These are phyloP conservation scores for Aurelia sp. DNA, from an alignment of 30 jellyfish, hydroid and myxozoan genomes.

Conservation along the genomic window DNA sequence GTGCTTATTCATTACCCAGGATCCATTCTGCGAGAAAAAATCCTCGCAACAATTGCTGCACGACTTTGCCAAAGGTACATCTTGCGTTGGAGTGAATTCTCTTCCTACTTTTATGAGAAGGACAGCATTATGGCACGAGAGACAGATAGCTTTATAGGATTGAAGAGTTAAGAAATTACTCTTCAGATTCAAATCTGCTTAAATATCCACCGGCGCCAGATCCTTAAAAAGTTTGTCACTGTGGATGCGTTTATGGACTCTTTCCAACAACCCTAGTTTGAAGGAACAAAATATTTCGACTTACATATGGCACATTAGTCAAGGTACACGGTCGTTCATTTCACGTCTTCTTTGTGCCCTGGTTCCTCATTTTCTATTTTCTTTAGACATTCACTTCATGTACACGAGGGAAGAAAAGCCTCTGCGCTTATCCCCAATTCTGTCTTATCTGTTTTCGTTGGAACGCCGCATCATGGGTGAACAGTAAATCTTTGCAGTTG, in stretches of 20 bases:
- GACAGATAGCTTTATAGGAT: neutral
- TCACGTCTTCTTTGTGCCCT: too few species aligned
- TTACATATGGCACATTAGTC: neutral
- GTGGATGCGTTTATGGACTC: neutral
- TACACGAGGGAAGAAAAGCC: too few species aligned
- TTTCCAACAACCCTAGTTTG: neutral
- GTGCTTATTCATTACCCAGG: slow-evolving; percentile 14
- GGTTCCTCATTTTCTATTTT: too few species aligned
- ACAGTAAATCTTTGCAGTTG: too few species aligned
- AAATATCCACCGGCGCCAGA: neutral
- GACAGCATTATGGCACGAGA: neutral
- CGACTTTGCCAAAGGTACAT: neutral
- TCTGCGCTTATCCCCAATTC: too few species aligned
- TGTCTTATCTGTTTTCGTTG: too few species aligned
- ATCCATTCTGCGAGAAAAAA: neutral
- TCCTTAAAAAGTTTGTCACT: neutral
- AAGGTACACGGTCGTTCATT: too few species aligned
- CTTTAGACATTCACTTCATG: too few species aligned
- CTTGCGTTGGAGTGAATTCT: too few species aligned
- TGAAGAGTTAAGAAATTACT: neutral
- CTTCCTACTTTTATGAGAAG: too few species aligned
- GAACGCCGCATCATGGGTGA: too few species aligned
- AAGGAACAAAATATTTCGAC: neutral
- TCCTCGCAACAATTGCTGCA: neutral
- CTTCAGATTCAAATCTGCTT: neutral